Conservation (phyloP, 2,113 vertebrate species). For the Bubo blakistoni region DNA sequence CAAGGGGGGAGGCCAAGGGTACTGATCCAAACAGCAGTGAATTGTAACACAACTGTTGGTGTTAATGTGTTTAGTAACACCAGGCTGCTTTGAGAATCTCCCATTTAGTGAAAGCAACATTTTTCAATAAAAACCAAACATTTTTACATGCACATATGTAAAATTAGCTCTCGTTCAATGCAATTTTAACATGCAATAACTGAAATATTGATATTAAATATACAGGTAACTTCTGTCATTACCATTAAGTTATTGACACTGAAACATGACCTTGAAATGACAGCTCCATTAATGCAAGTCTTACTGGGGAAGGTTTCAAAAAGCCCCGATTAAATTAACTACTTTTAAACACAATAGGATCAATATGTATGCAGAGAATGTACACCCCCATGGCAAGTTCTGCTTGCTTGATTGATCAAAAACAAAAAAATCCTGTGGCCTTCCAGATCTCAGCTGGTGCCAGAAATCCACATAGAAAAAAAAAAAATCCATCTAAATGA, state of each 20-base stretch:
- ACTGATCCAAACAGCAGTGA: not conserved
- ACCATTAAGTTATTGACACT: constrained; percentile 46
- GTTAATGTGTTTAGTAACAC: not conserved
- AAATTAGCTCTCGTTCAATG: not conserved
- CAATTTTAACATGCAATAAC: not conserved
- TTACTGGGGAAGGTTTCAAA: constrained; percentile 50
- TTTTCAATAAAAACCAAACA: not conserved
- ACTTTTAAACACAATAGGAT: constrained; percentile 82
- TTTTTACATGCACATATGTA: not conserved
- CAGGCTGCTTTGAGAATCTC: not conserved
- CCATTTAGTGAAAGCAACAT: not conserved
- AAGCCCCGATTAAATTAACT: constrained; percentile 74
- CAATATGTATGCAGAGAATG: constrained; percentile 77
- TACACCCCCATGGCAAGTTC: constrained; percentile 78
- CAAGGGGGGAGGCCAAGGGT: not conserved
- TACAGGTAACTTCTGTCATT: constrained; percentile 29
- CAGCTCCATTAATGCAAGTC: constrained; percentile 58
- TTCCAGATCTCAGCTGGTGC: constrained; percentile 84
- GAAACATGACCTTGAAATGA: constrained; percentile 75
- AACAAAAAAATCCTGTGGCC: constrained; percentile 82
- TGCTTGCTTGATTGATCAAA: constrained; percentile 81
- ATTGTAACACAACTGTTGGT: not conserved
- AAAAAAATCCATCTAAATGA: constrained; percentile 79
- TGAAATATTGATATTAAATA: not conserved
- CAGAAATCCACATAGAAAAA: constrained; percentile 76